Evolutionary conservation across 1,140 invertebrate genomes (phyloP).

Genomic region (Pentalonia nigronervosa): DNA sequence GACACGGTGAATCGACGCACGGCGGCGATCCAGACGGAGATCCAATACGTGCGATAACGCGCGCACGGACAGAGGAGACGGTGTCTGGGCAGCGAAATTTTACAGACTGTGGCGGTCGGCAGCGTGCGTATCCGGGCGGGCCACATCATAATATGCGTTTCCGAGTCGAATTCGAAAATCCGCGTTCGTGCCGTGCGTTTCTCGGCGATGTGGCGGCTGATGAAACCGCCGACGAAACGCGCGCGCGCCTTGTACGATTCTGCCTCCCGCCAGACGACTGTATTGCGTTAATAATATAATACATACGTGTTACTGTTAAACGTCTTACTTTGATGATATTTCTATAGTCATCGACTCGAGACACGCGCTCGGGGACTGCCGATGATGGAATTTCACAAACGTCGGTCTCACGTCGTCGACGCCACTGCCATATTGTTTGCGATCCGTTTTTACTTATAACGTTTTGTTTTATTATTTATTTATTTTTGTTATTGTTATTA

Average conservation of each 20-base stretch:
- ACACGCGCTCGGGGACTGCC: background rate
- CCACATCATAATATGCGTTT: background rate
- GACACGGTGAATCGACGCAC: background rate
- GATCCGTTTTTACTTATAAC: background rate
- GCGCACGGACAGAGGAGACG: background rate
- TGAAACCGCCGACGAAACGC: background rate
- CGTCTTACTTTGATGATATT: constrained; percentile 21
- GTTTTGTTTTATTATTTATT: background rate
- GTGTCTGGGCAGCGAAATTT: background rate
- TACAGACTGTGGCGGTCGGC: background rate
- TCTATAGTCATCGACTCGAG: background rate
- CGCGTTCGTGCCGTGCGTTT: background rate
- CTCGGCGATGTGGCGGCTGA: background rate
- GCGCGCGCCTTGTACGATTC: background rate
- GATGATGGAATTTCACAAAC: background rate
- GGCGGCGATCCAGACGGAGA: background rate
- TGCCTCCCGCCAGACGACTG: background rate
- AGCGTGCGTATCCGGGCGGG: background rate
- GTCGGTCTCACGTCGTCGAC: background rate
- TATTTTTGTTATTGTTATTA: constrained; percentile 50
- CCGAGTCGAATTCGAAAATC: background rate
- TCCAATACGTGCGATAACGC: background rate
- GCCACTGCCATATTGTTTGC: constrained; percentile 21
- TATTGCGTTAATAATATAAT: background rate
- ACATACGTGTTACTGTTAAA: constrained; percentile 29